These are phyloP conservation scores for Morone saxatilis DNA, from an alignment of 2,113 vertebrate genomes.

Conservation along the genomic window DNA sequence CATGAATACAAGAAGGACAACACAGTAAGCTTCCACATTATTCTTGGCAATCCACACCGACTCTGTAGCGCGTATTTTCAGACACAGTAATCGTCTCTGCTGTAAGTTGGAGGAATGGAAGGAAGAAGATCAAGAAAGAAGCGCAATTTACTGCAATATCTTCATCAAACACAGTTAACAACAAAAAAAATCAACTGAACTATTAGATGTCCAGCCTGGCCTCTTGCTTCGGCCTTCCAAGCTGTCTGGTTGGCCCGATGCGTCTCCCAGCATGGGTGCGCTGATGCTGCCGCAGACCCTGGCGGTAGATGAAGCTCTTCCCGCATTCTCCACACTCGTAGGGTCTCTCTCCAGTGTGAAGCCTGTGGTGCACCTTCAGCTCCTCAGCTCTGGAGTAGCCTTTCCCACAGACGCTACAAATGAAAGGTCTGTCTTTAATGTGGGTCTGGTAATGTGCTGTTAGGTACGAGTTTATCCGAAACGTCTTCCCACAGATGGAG, in stretches of 20 bases:
- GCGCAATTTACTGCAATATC: slow-evolving; percentile 43
- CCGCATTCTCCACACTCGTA: slow-evolving; percentile 71
- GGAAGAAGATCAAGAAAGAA: slow-evolving; percentile 31
- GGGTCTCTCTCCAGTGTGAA: slow-evolving; percentile 83
- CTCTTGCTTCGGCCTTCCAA: slow-evolving; percentile 74
- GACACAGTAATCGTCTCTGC: slow-evolving; percentile 19
- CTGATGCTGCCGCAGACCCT: slow-evolving; percentile 77
- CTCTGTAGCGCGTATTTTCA: slow-evolving; percentile 33
- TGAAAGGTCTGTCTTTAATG: slow-evolving; percentile 74
- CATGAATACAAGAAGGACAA: slow-evolving; percentile 44
- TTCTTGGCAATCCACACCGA: slow-evolving; percentile 36
- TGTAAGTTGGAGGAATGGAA: slow-evolving; percentile 39
- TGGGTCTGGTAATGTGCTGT: slow-evolving; percentile 77
- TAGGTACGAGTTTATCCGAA: slow-evolving; percentile 74
- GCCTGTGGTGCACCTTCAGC: slow-evolving; percentile 82
- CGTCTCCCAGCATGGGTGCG: slow-evolving; percentile 72
- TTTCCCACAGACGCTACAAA: slow-evolving; percentile 84
- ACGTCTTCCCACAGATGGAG: slow-evolving; percentile 77
- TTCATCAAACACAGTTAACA: slow-evolving; percentile 29
- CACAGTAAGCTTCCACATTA: slow-evolving; percentile 26
- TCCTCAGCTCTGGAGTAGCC: slow-evolving; percentile 81
- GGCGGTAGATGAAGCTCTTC: slow-evolving; percentile 80
- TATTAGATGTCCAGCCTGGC: slow-evolving; percentile 58
- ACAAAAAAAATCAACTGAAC: slow-evolving; percentile 7
- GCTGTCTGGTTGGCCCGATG: slow-evolving; percentile 76